Conservation (phyloP, 2,113 vertebrate species). For the Neodontobutis hainanensis region DNA sequence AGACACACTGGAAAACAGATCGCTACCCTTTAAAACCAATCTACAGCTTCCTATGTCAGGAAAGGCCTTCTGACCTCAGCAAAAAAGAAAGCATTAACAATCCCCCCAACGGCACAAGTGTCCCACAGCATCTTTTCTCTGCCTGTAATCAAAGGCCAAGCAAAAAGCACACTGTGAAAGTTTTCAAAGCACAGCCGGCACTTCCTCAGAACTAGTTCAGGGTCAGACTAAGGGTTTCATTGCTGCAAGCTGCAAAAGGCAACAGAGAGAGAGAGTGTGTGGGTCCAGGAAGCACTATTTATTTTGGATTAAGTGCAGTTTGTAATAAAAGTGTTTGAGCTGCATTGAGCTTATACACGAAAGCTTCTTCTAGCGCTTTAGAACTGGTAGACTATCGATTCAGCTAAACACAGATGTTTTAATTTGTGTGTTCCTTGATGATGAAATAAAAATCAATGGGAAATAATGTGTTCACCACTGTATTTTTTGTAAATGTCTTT, state of each 20-base stretch:
- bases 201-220: constrained; percentile 13
- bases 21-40: constrained; percentile 22
- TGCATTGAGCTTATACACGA: neutral
- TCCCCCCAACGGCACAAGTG: constrained; percentile 20
- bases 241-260: constrained; percentile 6
- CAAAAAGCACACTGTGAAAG: constrained; percentile 30
- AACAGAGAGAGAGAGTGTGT: neutral
- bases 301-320: constrained; percentile 7
- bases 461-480: too few relatives aligned
- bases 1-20: neutral
- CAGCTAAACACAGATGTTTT: too few relatives aligned
- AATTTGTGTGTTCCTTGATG: too few relatives aligned
- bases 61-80: constrained; percentile 7
- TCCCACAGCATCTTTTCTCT: constrained; percentile 12
- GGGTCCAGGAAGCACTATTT: constrained; percentile 1
- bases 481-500: too few relatives aligned
- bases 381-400: too few relatives aligned
- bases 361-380: too few relatives aligned
- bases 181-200: constrained; percentile 29
- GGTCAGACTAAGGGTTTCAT: constrained; percentile 18
- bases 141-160: constrained; percentile 48
- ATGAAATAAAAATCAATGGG: too few relatives aligned
- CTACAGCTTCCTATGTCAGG: constrained; percentile 27
- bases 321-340: neutral
- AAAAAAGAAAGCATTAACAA: constrained; percentile 30